Conservation (phyloP, 2,888 invertebrate species). For the Epirrhoe alternata region DNA sequence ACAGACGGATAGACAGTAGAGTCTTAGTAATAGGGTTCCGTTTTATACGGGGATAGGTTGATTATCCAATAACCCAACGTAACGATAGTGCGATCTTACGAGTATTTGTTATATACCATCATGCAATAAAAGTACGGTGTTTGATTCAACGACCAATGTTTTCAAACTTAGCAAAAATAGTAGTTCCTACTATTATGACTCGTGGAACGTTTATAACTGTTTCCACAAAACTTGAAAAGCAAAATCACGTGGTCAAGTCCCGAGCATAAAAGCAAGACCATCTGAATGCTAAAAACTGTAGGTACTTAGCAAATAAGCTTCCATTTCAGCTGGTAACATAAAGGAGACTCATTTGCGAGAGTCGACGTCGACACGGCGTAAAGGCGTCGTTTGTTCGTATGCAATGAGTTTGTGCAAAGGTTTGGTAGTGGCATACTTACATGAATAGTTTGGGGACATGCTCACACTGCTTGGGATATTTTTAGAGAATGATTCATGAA, state of each 20-base stretch:
- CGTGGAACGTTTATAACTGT: not conserved
- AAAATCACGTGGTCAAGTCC: not conserved
- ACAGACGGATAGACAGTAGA: too few relatives aligned
- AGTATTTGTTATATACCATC: too few relatives aligned
- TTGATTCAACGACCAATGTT: too few relatives aligned
- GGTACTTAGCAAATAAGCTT: conserved; percentile 58
- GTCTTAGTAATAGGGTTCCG: too few relatives aligned
- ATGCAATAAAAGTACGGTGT: too few relatives aligned
- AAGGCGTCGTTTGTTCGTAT: conserved; percentile 64
- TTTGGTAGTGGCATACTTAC: conserved; percentile 10
- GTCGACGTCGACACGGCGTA: conserved; percentile 40
- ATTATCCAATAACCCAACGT: too few relatives aligned
- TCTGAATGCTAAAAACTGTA: conserved; percentile 13
- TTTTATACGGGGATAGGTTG: too few relatives aligned
- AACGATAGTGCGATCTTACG: too few relatives aligned
- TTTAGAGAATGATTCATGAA: too few relatives aligned
- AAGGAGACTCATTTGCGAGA: conserved; percentile 73
- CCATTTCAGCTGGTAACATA: conserved; percentile 50
- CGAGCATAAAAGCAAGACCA: conserved; percentile 7
- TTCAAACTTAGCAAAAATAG: too few relatives aligned
- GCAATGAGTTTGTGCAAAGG: conserved; percentile 60
- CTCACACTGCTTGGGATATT: not conserved
- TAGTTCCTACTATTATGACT: too few relatives aligned
- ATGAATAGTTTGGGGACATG: not conserved
- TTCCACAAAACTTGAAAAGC: not conserved